Conservation (phyloP, 37 sponge, comb jelly and placozoan species). For the Eunapius fragilis region DNA sequence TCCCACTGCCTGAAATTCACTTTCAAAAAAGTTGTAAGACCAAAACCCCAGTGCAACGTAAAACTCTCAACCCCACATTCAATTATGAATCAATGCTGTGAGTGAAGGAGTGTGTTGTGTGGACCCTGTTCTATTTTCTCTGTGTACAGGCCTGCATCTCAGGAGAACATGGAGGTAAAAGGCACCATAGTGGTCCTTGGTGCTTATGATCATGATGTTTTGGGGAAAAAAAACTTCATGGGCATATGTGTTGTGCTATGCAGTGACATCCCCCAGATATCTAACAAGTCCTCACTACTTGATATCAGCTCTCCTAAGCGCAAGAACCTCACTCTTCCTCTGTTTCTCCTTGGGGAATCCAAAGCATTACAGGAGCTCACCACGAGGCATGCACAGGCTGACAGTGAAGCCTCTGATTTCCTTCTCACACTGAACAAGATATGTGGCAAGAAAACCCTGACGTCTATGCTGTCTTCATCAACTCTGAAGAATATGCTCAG, state of each 20-base stretch:
- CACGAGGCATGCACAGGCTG: neutral
- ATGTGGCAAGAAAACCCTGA: neutral
- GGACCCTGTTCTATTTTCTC: neutral
- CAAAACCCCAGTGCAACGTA: slow-evolving; percentile 17
- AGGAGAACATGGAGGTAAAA: slow-evolving; percentile 5
- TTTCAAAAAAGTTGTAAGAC: neutral
- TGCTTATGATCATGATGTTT: slow-evolving; percentile 46
- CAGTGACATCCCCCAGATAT: slow-evolving; percentile 34
- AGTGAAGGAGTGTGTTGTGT: neutral
- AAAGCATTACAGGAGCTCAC: neutral
- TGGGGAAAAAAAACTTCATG: slow-evolving; percentile 46
- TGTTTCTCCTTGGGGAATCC: neutral
- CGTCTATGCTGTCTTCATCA: neutral
- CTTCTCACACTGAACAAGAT: neutral
- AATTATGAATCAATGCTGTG: slow-evolving; percentile 44
- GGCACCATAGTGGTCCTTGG: slow-evolving; percentile 50
- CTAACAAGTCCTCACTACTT: neutral
- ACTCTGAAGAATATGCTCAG: neutral
- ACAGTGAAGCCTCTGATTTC: neutral
- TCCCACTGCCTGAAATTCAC: slow-evolving; percentile 11
- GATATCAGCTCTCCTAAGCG: neutral
- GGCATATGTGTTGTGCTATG: slow-evolving; percentile 61
- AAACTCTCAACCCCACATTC: slow-evolving; percentile 47
- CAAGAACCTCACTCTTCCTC: slow-evolving; percentile 34
- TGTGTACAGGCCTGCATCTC: neutral